Evolutionary conservation across 1,140 invertebrate species (phyloP), one percentile per base, ranked within the genome.

Genomic region (Drosophila nikananu): DNA sequence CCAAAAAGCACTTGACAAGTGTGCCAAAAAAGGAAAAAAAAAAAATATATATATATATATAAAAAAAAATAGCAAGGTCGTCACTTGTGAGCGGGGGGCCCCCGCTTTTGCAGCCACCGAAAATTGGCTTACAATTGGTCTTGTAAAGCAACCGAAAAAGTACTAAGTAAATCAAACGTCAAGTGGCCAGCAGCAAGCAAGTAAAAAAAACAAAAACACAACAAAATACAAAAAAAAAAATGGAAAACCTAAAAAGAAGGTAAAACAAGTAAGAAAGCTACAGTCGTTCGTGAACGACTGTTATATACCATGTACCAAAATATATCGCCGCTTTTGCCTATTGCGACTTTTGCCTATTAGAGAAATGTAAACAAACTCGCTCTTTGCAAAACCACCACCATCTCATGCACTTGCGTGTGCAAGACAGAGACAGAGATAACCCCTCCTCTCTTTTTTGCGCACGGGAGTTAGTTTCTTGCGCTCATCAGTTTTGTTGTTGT

Each of bases 111-210:
- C 17, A 48, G 8, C 7, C 51, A 51, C 63, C 63, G 84, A 89
- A 84, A 89, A 89, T 89, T 89, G 84, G 84, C 84, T 89, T 89
- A 89, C 86, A 89, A 89, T 89, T 89, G 84, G 86, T 83, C 82
- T 72, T 73, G 71, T 73, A 73, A 46, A 51, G 65, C 62, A 52
- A 60, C 52, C 54, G 67, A 49, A 73, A 73, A 61, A 73, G 70
- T 73, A 73, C 70, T 73, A 73, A 73, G 67, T 73, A 73, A 73
- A 73, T 73, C 70, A 73, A 73, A 73, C 70, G 84, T 68, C 77
- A 90, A 87, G 84, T 87, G 84, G 73, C 59, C 66, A 72, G 48
- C 42, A 67, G 77, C 72, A 58, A 59, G 64, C 75, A 35, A 72
- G 72, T 70, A 70, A 8, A 25, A 49, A 17, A n/a, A 51, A n/a